These are phyloP conservation scores for Lacerta agilis DNA, from an alignment of 2,797 vertebrate genomes.

Conservation along the genomic window DNA sequence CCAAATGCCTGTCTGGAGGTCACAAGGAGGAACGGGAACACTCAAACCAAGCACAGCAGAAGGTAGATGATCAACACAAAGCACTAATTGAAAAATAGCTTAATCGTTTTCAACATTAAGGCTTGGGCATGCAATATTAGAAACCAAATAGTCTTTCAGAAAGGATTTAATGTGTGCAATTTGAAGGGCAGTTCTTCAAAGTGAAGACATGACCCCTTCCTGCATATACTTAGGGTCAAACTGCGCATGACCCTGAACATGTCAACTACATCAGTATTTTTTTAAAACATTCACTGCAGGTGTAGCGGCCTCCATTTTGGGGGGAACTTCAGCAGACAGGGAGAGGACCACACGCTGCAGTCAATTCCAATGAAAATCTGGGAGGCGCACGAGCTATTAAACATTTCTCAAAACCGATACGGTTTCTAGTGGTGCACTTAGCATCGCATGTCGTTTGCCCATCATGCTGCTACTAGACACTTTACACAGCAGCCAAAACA, in stretches of 20 bases:
- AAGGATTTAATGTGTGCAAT: neutral
- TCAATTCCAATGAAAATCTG: too few species aligned
- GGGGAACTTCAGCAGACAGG: neutral
- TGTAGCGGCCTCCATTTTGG: neutral
- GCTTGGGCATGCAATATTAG: neutral
- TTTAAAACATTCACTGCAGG: neutral
- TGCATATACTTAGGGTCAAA: neutral
- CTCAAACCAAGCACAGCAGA: neutral
- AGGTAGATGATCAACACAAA: neutral
- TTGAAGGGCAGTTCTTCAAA: slow-evolving; percentile 23
- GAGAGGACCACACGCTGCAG: too few species aligned
- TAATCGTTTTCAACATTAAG: neutral
- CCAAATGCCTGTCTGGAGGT: neutral
- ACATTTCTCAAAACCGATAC: neutral
- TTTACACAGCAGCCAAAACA: neutral
- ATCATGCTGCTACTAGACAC: neutral
- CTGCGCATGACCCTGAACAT: too few species aligned
- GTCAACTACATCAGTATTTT: neutral
- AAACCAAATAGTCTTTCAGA: neutral
- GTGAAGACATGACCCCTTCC: neutral
- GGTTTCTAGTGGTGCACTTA: neutral
- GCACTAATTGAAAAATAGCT: neutral
- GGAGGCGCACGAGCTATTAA: too few species aligned
- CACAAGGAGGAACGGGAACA: neutral
- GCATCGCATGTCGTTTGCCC: neutral